A percentile compares a stretch with the other conserved stretches of the same genome.
Evolutionary conservation across 2,888 invertebrate species (phyloP).

Genomic region (Lingula anatina): DNA sequence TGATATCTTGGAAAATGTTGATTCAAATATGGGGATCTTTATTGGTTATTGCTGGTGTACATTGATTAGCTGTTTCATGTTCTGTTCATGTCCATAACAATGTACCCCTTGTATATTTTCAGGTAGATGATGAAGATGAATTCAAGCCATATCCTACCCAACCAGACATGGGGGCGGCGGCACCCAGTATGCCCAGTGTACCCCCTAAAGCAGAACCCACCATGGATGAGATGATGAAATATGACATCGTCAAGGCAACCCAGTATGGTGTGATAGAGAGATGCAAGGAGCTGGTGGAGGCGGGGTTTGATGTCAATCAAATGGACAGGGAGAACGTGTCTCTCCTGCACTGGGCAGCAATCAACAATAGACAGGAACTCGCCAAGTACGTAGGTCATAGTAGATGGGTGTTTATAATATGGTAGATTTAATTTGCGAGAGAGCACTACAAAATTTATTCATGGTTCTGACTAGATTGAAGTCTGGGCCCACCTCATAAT

Average conservation of each 20-base stretch:
- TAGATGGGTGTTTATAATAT: too few species aligned
- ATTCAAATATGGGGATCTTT: too few species aligned
- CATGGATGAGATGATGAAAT: constrained; percentile 33
- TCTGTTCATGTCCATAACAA: too few species aligned
- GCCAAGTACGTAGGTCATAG: constrained; percentile 65
- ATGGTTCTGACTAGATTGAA: too few species aligned
- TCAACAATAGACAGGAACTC: constrained; percentile 92
- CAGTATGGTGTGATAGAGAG: constrained; percentile 84
- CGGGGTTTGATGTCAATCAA: constrained; percentile 83
- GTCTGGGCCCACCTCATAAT: too few species aligned
- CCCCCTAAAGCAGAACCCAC: constrained; percentile 3
- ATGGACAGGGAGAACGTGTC: constrained; percentile 94
- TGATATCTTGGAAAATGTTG: too few species aligned
- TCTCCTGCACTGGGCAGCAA: constrained; percentile 97
- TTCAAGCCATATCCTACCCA: not conserved
- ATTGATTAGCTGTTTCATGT: too few species aligned
- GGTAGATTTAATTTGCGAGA: too few species aligned
- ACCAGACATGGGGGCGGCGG: not conserved
- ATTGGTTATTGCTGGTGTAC: too few species aligned
- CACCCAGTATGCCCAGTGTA: not conserved
- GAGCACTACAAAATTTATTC: too few species aligned
- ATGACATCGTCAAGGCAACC: constrained; percentile 57
- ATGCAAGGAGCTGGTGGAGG: constrained; percentile 73
- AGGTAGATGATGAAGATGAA: too few species aligned
- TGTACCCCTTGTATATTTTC: too few species aligned